Base-by-base conservation (phyloP, 2,888 invertebrate genomes). In the Euspilapteryx auroguttella region DNA sequence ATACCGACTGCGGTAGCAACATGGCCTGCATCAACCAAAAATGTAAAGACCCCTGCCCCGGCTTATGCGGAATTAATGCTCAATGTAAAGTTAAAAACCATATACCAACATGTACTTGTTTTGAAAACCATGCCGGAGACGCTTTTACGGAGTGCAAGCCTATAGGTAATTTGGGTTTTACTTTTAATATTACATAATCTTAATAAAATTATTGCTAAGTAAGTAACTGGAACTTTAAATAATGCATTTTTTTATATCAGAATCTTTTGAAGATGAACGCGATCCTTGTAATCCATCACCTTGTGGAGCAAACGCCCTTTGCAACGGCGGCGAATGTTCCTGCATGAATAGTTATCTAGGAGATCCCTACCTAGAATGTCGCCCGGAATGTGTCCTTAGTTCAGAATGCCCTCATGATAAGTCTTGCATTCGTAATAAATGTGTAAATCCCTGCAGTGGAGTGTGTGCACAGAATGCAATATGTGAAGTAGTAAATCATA, bases 31-130 rank as follows among this genome's bases (percentile, higher is more conserved):
- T 90, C 25, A 81, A 83, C 39, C 82, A 86, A 45, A 86, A 80
- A 52, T 90, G 90, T 51, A 71, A 62, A 37, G 88, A 90, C 55
- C 89, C 89, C n/a, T 91, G 90, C 42, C 86, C 86, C 6, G 89
- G 89, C 8, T 86, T 86, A 4, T 91, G 87, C 44, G 86, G 87
- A 25, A 44, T 81, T 32, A 75, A 79, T 42, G 79, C 87, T 31
- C 68, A 77, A 38, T 82, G 86, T 45, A 54, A 54, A 22, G 85
- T 89, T 4, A 79, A 83, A 35, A 86, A 84, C 47, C 88, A 90
- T 44, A 83, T 78, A 32, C 88, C 90, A 2, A 80, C 82, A 28
- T 92, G 91, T 49, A 76, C 80, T 4, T 91, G 91, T 46, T 58
- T 82, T 2, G 76, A 81, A 14, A 84, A 83, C 39, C 87, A 80